Conservation (phyloP, 2,113 vertebrate species). For the Semnornis frantzii region DNA sequence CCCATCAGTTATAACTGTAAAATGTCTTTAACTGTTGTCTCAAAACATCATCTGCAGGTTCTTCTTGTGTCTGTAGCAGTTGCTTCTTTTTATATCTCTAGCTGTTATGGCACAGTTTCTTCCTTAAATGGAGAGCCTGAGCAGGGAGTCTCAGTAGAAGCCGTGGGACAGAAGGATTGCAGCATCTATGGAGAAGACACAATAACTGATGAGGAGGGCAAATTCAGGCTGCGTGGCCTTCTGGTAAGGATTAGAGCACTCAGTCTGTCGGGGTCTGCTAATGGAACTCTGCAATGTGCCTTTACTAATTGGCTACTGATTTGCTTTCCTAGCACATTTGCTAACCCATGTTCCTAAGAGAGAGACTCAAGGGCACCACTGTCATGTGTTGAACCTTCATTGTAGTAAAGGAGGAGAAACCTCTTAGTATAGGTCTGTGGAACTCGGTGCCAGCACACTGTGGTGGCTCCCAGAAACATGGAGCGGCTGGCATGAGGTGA, state of each 20-base stretch:
- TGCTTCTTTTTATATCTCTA: slow-evolving; percentile 41
- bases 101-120: slow-evolving; percentile 92
- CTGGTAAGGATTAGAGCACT: slow-evolving; percentile 78
- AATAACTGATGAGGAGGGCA: slow-evolving; percentile 92
- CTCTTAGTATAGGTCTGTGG: neutral
- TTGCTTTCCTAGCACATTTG: neutral
- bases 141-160: slow-evolving; percentile 91
- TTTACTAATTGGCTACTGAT: neutral
- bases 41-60: neutral
- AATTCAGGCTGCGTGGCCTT: slow-evolving; percentile 91
- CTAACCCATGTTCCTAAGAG: neutral
- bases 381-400: neutral
- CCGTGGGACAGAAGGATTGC: slow-evolving; percentile 90
- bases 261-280: neutral
- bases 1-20: neutral
- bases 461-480: neutral
- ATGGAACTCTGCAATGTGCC: neutral
- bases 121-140: slow-evolving; percentile 96
- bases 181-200: slow-evolving; percentile 95
- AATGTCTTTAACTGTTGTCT: neutral
- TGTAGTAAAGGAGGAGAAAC: neutral
- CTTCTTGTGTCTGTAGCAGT: slow-evolving; percentile 63
- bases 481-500: rapidly evolving
- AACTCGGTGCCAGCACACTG: neutral
- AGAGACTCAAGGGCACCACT: too few species aligned